Evolutionary conservation across 2,113 vertebrate species (phyloP), one percentile per base, ranked within the genome.

Genomic region (Actenoides lindsayi): DNA sequence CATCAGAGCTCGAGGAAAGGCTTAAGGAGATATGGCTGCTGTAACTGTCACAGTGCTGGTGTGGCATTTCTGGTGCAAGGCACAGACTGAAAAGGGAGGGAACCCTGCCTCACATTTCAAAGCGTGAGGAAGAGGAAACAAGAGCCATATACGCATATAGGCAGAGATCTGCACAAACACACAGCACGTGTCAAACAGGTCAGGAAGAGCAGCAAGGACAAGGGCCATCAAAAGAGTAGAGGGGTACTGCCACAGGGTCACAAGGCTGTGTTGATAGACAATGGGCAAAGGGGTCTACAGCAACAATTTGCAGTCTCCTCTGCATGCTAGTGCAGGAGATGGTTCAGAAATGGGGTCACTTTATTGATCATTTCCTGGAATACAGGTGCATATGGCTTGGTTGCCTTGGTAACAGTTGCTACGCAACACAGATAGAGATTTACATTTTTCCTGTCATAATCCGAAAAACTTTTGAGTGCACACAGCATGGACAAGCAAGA

Each of bases 391-490:
- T 91, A 79, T 59, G 77, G 83, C 82, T 89, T 87, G 83, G 97
- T 96, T 97, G 94, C 83, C 96, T 84, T 78, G 83, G 97, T 69
- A 96, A 96, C 92, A 4, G 96, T 96, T 97, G 93, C 97, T 91
- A 83, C 70, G 96, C 96, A 95, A 96, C 96, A 80, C 12, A 57
- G 89, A n/a, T 11, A 67, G 35, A 87, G 88, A 96, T 96, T 91
- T 92, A 92, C 73, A 93, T 95, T 97, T 96, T 93, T 96, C 24
- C 54, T 87, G 71, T 80, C 76, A 93, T 93, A 83, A 84, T 94
- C 75, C 79, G 51, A 94, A 96, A 84, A 94, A 70, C 8, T 57
- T 57, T 57, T 57, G 63, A 11, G 59, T 59, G 60, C 79, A 84
- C 24, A 71, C 6, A 89, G 59, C 33, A 60, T 10, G 93, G 84